Conservation (phyloP, 2,888 invertebrate genomes). For the Phragmatobia fuliginosa region DNA sequence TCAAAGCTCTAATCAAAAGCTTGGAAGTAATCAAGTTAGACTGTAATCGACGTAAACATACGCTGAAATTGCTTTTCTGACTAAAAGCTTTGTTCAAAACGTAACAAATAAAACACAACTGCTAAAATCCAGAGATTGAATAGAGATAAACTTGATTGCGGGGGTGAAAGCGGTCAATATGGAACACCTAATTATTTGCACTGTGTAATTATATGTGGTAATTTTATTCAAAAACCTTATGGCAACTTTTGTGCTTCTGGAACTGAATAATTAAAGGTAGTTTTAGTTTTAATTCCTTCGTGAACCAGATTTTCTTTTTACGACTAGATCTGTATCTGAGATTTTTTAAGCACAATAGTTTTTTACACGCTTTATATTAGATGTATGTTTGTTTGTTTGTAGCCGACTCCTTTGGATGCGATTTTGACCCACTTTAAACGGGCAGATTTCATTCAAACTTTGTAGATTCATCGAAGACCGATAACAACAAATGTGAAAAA, state of each 20-base stretch:
- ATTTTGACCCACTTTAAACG: no score
- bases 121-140: constrained; percentile 34
- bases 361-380: no score
- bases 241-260: constrained; percentile 32
- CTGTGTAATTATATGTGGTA: constrained; percentile 65
- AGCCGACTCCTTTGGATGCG: no score
- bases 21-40: constrained; percentile 2
- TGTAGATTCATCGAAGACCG: no score
- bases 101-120: constrained; percentile 20
- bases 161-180: constrained; percentile 64
- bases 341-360: no score
- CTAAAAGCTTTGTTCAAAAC: constrained; percentile 10
- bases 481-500: no score
- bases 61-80: constrained; percentile 14
- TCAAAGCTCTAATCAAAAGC: background rate
- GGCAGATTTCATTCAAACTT: no score
- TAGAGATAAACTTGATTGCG: constrained; percentile 45
- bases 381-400: no score
- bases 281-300: background rate
- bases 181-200: constrained; percentile 65
- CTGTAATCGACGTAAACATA: constrained; percentile 5
- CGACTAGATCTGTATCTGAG: background rate
- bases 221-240: constrained; percentile 77
- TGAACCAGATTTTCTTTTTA: background rate
- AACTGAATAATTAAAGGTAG: constrained; percentile 7